Base-by-base conservation (phyloP, 2,888 invertebrate species). In the Stenichneumon culpator region DNA sequence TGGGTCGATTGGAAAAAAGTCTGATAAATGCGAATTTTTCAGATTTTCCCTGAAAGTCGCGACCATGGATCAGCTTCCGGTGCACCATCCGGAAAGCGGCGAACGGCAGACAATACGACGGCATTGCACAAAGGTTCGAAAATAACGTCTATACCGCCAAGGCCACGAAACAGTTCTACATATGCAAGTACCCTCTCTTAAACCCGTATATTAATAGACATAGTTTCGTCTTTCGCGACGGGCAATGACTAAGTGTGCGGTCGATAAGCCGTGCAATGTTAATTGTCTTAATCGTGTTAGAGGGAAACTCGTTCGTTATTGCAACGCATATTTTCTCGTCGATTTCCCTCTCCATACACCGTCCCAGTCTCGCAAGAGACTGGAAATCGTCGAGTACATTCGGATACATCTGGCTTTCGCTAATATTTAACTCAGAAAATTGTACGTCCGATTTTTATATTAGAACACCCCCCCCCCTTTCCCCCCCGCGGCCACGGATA, bases 261-360 rank as follows among this genome's bases (percentile, higher is more conserved):
- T 19, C 4, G 32, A 60, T 68, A 57, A 19, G 52, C 32, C 28
- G 19, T 22, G 22, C 82, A 80, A 68, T 72, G 77, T 82, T 79
- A 82, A 82, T 82, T 82, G 69, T 86, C 68, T 52, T 60, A 68
- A 80, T 69, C n/a, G 39, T n/a, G 74, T 63, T 72, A 65, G 75
- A 60, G 22, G 72, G 28, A 9, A 36, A 73, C 28, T 32, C 39
- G 75, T 52, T 75, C 14, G 16, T 75, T 16, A 22, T 14, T 36
- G 52, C 6, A 50, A 0, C 22, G 14, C 25, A 22, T 28, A 7
- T 32, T 28, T 16, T 60, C 32, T 28, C 25, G 25, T 54, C 22
- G 36, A 57, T 60, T 68, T 57, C 19, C 78, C 44, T 50, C 25
- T 36, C 11, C 7, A 39, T 22, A 25, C 50, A 73, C 36, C 39